Percentiles rank a stretch among this genome's conserved stretches.
Evolutionary conservation across 2,888 invertebrate genomes (phyloP).

Genomic region (Charanyca ferruginea): DNA sequence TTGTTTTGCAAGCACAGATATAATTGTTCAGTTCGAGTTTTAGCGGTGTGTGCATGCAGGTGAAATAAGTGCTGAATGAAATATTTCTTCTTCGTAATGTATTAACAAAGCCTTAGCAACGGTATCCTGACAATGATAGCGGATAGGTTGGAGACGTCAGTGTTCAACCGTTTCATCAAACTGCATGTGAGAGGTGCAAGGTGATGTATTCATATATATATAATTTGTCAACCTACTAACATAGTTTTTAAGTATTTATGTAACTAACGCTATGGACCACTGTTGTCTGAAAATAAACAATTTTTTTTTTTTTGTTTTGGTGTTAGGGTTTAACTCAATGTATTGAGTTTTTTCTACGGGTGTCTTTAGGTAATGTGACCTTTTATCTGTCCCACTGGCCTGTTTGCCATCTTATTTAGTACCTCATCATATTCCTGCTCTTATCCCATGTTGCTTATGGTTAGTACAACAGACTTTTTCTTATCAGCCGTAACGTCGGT

Average conservation of each 20-base stretch:
- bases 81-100: neutral
- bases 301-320: too few species aligned
- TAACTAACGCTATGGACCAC: too few species aligned
- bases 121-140: too few species aligned
- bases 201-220: too few species aligned
- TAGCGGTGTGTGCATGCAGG: neutral
- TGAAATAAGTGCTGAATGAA: neutral
- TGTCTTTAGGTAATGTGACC: neutral
- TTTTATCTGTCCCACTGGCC: neutral
- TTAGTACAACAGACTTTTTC: neutral
- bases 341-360: too few species aligned
- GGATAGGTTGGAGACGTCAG: too few species aligned
- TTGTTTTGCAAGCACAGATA: conserved; percentile 12
- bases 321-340: neutral
- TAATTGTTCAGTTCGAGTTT: conserved; percentile 8
- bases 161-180: too few species aligned
- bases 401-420: neutral
- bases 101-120: neutral
- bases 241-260: too few species aligned
- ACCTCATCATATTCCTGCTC: neutral
- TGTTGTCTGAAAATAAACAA: too few species aligned
- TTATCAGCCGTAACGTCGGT: neutral
- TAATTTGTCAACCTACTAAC: too few species aligned
- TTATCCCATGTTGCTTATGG: too few species aligned
- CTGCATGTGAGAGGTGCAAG: too few species aligned